Conservation (phyloP, 2,888 invertebrate species). For the Melolontha melolontha region DNA sequence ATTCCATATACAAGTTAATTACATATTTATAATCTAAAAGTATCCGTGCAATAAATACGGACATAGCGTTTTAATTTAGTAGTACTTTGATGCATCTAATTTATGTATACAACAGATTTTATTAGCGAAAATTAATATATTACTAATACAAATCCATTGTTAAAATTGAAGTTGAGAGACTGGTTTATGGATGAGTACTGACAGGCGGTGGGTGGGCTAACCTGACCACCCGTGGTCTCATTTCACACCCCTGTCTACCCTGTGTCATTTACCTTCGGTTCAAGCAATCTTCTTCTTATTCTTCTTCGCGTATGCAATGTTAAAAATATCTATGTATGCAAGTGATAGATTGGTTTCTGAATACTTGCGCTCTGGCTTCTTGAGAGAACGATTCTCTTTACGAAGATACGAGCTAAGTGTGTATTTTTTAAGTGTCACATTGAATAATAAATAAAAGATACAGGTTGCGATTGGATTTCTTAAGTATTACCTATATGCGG, state of each 20-base stretch:
- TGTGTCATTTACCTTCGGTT: slow-evolving; percentile 45
- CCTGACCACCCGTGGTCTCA: slow-evolving; percentile 54
- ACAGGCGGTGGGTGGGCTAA: slow-evolving; percentile 54
- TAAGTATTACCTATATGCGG: no score
- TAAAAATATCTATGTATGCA: slow-evolving; percentile 1
- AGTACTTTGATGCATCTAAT: no score
- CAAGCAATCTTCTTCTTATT: slow-evolving; percentile 19
- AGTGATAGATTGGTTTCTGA: slow-evolving; percentile 24
- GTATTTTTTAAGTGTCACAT: slow-evolving; percentile 19
- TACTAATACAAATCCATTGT: slow-evolving; percentile 33
- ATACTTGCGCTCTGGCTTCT: neutral
- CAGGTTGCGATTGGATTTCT: slow-evolving; percentile 23
- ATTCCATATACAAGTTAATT: no score
- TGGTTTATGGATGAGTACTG: slow-evolving; percentile 49
- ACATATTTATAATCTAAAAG: no score
- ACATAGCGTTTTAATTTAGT: no score
- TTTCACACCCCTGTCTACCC: slow-evolving; percentile 53
- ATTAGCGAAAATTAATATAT: slow-evolving; percentile 28
- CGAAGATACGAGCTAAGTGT: neutral
- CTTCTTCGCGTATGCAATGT: slow-evolving; percentile 4
- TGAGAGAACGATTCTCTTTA: slow-evolving; percentile 1
- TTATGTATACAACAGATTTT: no score
- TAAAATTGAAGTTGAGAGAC: slow-evolving; percentile 32
- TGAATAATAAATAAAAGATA: slow-evolving; percentile 26
- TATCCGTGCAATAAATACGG: no score